Percentiles rank a stretch among this genome's conserved stretches.
phyloP scores from a whole-genome alignment of 2,797 vertebrate species.

The Phataginus tetradactyla region DNA sequence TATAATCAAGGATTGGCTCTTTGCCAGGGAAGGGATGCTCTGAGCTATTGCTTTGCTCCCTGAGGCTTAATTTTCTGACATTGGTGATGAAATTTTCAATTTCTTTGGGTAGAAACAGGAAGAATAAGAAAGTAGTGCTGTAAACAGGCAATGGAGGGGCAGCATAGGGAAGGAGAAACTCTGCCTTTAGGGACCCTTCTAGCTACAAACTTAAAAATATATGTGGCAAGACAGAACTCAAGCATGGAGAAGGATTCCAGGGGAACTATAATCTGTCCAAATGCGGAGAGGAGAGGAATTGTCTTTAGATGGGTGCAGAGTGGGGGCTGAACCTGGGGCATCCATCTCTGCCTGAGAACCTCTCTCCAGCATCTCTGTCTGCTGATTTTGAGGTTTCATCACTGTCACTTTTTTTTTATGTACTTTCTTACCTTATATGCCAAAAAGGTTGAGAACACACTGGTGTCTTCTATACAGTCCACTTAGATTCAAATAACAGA shows the following conservation, averaged over 20 bases:
- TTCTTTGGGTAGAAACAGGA: background rate
- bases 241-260: background rate
- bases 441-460: background rate
- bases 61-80: slow-evolving; percentile 66
- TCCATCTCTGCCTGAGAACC: slow-evolving; percentile 16
- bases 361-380: background rate
- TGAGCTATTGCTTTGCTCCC: slow-evolving; percentile 44
- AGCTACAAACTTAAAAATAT: slow-evolving; percentile 65
- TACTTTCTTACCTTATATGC: background rate
- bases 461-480: background rate
- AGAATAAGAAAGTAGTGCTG: background rate
- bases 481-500: background rate
- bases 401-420: background rate
- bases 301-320: background rate
- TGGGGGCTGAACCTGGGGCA: background rate
- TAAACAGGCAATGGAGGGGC: background rate
- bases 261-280: background rate
- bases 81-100: slow-evolving; percentile 52
- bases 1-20: slow-evolving; percentile 48
- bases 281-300: background rate
- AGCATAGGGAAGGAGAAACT: background rate
- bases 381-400: background rate
- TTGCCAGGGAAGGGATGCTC: slow-evolving; percentile 40
- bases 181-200: slow-evolving; percentile 15
- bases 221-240: background rate